A percentile compares a stretch with the other conserved stretches of the same genome.
These are phyloP conservation scores for Cryptosula pallasiana DNA, from an alignment of 2,888 invertebrate genomes.

Conservation along the genomic window DNA sequence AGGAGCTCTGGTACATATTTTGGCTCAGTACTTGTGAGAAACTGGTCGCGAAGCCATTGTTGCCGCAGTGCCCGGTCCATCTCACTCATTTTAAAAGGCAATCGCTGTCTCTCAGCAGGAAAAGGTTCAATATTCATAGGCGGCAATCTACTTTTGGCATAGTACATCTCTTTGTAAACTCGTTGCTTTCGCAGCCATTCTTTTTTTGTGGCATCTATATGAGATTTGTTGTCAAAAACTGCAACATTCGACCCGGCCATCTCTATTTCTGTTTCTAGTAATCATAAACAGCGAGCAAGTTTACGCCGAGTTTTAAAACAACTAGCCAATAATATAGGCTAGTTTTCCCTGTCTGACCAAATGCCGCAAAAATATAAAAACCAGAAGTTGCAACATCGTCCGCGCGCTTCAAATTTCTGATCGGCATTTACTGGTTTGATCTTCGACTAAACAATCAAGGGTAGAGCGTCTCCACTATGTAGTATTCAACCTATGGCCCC, in stretches of 20 bases:
- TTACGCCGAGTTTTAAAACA: no score
- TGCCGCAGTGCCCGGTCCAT: slow-evolving; percentile 42
- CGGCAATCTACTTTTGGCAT: slow-evolving; percentile 35
- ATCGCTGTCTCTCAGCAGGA: slow-evolving; percentile 38
- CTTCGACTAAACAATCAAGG: no score
- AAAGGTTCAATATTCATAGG: slow-evolving; percentile 47
- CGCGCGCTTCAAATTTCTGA: no score
- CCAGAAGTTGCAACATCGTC: no score
- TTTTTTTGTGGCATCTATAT: background rate
- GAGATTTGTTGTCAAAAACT: background rate
- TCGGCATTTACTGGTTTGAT: no score
- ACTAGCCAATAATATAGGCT: no score
- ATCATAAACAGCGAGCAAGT: no score
- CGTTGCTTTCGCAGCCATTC: slow-evolving; percentile 21
- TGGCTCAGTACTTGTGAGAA: slow-evolving; percentile 43
- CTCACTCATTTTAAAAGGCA: slow-evolving; percentile 40
- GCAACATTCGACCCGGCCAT: slow-evolving; percentile 14
- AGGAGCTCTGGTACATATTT: slow-evolving; percentile 35
- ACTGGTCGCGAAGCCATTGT: slow-evolving; percentile 48
- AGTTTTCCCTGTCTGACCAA: no score
- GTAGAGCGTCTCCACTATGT: no score
- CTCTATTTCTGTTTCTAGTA: no score
- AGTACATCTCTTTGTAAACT: background rate
- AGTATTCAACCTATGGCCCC: no score
- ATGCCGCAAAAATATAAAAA: no score